Percentiles rank a stretch among this genome's conserved stretches.
Evolutionary conservation across 35 echinoderm and acorn worm genomes (phyloP).

Genomic region (Strongylocentrotus purpuratus): DNA sequence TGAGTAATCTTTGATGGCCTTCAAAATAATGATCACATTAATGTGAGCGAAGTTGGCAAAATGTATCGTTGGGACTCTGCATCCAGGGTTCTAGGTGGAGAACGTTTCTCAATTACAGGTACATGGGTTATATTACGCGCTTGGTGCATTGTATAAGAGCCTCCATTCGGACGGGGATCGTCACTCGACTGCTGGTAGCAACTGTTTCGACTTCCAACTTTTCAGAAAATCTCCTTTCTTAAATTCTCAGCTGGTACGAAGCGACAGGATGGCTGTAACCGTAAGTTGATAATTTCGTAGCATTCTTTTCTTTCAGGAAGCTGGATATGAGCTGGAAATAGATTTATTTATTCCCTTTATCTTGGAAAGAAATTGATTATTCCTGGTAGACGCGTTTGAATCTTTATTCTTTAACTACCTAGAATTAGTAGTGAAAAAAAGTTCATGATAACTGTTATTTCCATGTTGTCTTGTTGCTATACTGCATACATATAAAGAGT

Average conservation of each 20-base stretch:
- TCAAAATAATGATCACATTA: too few relatives aligned
- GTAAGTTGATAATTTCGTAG: neutral
- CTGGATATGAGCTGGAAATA: neutral
- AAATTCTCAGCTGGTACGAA: neutral
- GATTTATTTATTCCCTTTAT: neutral
- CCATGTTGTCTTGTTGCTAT: too few relatives aligned
- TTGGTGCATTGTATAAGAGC: neutral
- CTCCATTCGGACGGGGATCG: neutral
- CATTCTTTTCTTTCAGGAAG: neutral
- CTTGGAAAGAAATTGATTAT: neutral
- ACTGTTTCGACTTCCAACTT: neutral
- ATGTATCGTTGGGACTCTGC: too few relatives aligned
- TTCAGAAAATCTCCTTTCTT: neutral
- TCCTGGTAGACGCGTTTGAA: too few relatives aligned
- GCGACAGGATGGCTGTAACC: neutral
- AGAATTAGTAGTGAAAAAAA: too few relatives aligned
- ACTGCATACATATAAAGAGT: too few relatives aligned
- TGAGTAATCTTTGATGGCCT: too few relatives aligned
- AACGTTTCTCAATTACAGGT: neutral
- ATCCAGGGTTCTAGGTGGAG: neutral
- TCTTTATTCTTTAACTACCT: too few relatives aligned
- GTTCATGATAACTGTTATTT: too few relatives aligned
- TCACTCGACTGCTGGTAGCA: neutral
- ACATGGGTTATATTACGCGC: neutral
- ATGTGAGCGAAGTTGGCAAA: too few relatives aligned